Evolutionary conservation across 2,113 vertebrate species (phyloP).

Genomic region (Nymphicus hollandicus): DNA sequence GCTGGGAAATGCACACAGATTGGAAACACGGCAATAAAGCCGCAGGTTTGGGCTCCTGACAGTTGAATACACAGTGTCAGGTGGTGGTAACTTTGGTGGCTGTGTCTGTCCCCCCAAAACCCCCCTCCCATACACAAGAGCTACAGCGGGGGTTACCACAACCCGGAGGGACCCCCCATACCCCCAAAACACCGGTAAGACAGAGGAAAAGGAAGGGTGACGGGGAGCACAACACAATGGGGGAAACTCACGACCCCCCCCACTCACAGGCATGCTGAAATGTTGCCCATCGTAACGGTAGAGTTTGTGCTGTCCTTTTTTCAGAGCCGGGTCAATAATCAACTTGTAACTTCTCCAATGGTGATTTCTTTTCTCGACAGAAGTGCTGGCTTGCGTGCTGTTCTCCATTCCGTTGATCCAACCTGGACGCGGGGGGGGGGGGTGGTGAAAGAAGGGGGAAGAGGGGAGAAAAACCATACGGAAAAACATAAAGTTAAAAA

Average conservation of each 20-base stretch:
- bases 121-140: neutral
- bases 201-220: neutral
- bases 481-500: conserved; percentile 27
- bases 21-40: conserved; percentile 48
- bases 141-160: neutral
- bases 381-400: conserved; percentile 88
- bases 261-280: conserved; percentile 92
- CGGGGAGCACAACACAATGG: neutral
- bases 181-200: neutral
- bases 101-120: neutral
- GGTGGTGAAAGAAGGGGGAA: neutral
- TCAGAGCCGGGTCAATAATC: conserved; percentile 98
- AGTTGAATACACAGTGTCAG: conserved; percentile 59
- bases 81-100: conserved; percentile 52
- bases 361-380: conserved; percentile 95
- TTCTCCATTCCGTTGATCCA: conserved; percentile 98
- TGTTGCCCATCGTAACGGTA: conserved; percentile 97
- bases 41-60: conserved; percentile 59
- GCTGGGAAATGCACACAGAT: conserved; percentile 59
- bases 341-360: conserved; percentile 99
- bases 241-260: neutral
- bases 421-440: conserved; percentile 75
- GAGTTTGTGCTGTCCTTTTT: conserved; percentile 95
- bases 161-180: neutral
- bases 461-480: neutral